Conservation (phyloP, 2,113 vertebrate genomes). For the Nothocercus julius region DNA sequence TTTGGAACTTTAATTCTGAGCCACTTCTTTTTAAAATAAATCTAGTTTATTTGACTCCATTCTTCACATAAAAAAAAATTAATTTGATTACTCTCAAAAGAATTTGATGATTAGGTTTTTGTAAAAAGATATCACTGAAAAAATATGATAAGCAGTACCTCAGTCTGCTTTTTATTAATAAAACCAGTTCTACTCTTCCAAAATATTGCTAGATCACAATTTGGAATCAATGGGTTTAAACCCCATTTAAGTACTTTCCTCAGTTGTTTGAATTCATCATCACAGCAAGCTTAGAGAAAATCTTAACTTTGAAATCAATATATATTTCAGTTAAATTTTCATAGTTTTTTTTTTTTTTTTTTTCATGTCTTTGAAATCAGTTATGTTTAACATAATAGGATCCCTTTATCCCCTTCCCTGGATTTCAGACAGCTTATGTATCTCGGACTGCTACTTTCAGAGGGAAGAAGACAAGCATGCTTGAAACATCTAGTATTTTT, state of each 20-base stretch:
- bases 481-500: not conserved
- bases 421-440: not conserved
- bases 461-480: not conserved
- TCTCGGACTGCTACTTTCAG: not conserved
- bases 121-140: not conserved
- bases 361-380: not conserved
- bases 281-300: not conserved
- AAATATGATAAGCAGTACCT: not conserved
- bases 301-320: conserved; percentile 3
- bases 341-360: not conserved
- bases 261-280: not conserved
- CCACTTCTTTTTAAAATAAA: not conserved
- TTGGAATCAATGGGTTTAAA: not conserved
- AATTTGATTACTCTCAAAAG: not conserved
- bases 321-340: not conserved
- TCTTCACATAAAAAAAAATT: not conserved
- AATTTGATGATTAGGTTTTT: not conserved
- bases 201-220: not conserved
- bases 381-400: not conserved
- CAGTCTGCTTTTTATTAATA: not conserved
- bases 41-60: not conserved
- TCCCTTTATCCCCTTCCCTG: not conserved
- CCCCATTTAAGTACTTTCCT: not conserved
- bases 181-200: not conserved
- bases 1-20: not conserved